Conservation (phyloP, 1,140 invertebrate species). For the Pogonus chalceus region DNA sequence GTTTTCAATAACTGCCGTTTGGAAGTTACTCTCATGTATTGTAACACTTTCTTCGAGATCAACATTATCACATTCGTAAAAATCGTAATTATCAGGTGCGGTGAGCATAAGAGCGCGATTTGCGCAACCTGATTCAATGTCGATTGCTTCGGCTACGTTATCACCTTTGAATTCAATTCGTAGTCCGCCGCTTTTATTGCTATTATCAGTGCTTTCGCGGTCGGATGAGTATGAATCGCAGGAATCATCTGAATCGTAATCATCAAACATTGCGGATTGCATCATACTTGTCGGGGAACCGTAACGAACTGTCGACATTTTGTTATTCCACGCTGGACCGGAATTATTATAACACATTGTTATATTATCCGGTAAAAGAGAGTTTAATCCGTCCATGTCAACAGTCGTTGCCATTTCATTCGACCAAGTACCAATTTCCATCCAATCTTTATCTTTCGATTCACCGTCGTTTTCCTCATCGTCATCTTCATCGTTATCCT, state of each 20-base stretch:
- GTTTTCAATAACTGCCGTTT: constrained; percentile 25
- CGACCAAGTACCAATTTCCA: constrained; percentile 85
- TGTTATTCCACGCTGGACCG: constrained; percentile 5
- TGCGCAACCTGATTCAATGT: constrained; percentile 36
- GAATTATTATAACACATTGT: background rate
- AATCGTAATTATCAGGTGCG: background rate
- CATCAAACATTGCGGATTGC: constrained; percentile 28
- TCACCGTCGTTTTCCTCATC: constrained; percentile 37
- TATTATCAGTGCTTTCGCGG: constrained; percentile 29
- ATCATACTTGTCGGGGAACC: constrained; percentile 42
- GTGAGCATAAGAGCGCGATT: background rate
- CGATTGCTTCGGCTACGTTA: constrained; percentile 75
- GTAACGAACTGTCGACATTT: constrained; percentile 29
- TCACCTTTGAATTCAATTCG: constrained; percentile 72
- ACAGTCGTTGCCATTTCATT: constrained; percentile 64
- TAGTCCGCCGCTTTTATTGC: constrained; percentile 42
- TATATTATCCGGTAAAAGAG: background rate
- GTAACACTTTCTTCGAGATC: constrained; percentile 20
- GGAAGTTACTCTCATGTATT: constrained; percentile 19
- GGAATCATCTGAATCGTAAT: constrained; percentile 38
- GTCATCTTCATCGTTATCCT: constrained; percentile 13
- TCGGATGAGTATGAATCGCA: constrained; percentile 17
- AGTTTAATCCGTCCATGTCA: background rate
- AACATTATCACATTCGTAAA: constrained; percentile 16
- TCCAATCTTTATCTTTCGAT: constrained; percentile 40